Evolutionary conservation across 2,888 invertebrate species (phyloP).

Genomic region (Lycophotia porphyrea): DNA sequence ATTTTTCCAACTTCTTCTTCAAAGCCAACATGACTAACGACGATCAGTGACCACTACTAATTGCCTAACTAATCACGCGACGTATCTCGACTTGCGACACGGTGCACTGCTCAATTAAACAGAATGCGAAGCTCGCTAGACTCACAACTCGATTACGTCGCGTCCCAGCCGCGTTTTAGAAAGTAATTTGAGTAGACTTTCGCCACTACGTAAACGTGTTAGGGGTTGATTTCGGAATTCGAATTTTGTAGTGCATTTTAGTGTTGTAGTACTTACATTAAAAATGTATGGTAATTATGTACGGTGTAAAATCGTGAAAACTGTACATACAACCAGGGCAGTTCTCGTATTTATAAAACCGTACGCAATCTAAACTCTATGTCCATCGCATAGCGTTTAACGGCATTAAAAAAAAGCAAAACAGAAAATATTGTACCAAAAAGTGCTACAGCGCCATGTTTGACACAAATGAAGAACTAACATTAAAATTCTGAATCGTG

Average conservation of each 20-base stretch:
- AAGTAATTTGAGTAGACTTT: conserved; percentile 79
- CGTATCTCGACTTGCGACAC: conserved; percentile 60
- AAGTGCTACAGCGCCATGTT: background rate
- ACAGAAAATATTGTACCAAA: too few species aligned
- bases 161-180: conserved; percentile 73
- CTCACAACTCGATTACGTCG: conserved; percentile 77
- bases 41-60: conserved; percentile 68
- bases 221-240: conserved; percentile 66
- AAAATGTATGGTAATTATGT: background rate
- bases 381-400: too few species aligned
- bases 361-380: background rate
- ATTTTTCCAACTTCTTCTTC: conserved; percentile 26
- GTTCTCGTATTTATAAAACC: background rate
- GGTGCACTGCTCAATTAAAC: conserved; percentile 74
- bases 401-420: too few species aligned
- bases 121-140: conserved; percentile 69
- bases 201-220: conserved; percentile 68
- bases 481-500: background rate
- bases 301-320: too few species aligned
- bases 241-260: conserved; percentile 53
- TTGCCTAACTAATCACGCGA: conserved; percentile 63
- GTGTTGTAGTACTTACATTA: conserved; percentile 2
- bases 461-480: background rate
- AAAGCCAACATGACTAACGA: conserved; percentile 40
- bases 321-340: background rate